Conservation (phyloP, 2,888 invertebrate species). For the Caenorhabditis japonica region DNA sequence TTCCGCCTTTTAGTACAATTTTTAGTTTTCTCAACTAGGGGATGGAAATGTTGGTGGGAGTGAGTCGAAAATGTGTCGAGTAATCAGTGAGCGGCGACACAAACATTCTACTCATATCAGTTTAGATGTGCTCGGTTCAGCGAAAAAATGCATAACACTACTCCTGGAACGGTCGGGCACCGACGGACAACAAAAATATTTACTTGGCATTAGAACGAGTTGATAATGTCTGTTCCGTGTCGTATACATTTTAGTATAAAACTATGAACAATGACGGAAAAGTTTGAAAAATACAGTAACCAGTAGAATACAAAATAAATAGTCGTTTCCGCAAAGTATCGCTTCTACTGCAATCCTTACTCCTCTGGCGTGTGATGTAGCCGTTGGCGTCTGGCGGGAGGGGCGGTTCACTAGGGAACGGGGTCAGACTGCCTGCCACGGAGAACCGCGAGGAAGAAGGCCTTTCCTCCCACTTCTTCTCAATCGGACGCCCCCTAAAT, state of each 20-base stretch:
- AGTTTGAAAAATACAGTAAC: not conserved
- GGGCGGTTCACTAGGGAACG: constrained; percentile 52
- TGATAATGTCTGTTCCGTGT: constrained; percentile 23
- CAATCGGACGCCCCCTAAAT: constrained; percentile 46
- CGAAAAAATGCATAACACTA: constrained; percentile 35
- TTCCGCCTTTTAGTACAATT: constrained; percentile 10
- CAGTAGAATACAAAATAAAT: constrained; percentile 2
- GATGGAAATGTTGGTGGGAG: constrained; percentile 10
- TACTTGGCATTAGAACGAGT: constrained; percentile 34
- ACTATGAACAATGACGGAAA: not conserved
- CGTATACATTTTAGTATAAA: constrained; percentile 2
- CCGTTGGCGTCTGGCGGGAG: constrained; percentile 35
- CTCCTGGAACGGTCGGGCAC: constrained; percentile 50
- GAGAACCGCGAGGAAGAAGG: constrained; percentile 41
- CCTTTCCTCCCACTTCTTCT: constrained; percentile 19
- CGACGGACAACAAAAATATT: constrained; percentile 47
- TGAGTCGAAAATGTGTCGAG: constrained; percentile 21
- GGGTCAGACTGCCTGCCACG: constrained; percentile 60
- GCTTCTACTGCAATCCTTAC: constrained; percentile 7
- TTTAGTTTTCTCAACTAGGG: not conserved
- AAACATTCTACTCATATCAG: constrained; percentile 35
- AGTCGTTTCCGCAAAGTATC: constrained; percentile 12
- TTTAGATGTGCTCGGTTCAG: constrained; percentile 36
- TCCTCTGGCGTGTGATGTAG: constrained; percentile 18
- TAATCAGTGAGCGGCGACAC: constrained; percentile 41